Evolutionary conservation across 1,140 invertebrate species (phyloP).

Genomic region (Antheraea mylitta): DNA sequence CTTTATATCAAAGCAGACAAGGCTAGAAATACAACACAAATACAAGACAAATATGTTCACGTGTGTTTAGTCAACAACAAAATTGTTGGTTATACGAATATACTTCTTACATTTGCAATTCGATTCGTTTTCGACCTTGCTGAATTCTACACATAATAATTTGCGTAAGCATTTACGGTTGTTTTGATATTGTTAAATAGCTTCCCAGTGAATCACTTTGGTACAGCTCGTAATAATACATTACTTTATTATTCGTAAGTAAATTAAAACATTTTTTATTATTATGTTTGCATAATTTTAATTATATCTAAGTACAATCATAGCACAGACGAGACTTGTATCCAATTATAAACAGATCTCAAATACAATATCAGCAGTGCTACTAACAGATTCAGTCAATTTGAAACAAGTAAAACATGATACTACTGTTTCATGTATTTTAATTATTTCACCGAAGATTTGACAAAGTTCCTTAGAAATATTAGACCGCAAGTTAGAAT

Average conservation of each 20-base stretch:
- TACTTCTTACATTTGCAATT: conserved; percentile 28
- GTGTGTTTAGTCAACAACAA: conserved; percentile 13
- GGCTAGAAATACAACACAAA: conserved; percentile 1
- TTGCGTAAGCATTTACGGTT: conserved; percentile 22
- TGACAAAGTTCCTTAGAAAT: too few species aligned
- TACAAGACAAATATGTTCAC: background rate
- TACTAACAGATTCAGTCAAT: background rate
- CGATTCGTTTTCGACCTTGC: conserved; percentile 28
- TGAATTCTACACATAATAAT: conserved; percentile 26
- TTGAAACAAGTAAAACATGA: background rate
- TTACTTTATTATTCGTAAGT: background rate
- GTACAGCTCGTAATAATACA: background rate
- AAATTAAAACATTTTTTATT: too few species aligned
- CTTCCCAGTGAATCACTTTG: conserved; percentile 20
- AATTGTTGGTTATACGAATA: conserved; percentile 35
- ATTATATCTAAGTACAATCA: too few species aligned
- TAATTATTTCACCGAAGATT: too few species aligned
- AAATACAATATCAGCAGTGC: background rate
- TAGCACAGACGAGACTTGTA: too few species aligned
- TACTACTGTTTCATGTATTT: background rate
- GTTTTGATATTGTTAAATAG: conserved; percentile 22
- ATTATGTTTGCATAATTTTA: too few species aligned
- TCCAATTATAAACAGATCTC: background rate
- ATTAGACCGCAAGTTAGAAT: background rate
- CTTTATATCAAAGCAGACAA: conserved; percentile 17